Percentiles rank a stretch among this genome's conserved stretches.
phyloP scores from a whole-genome alignment of 64 coral and sea anemone genomes.

The Montipora foliosa region DNA sequence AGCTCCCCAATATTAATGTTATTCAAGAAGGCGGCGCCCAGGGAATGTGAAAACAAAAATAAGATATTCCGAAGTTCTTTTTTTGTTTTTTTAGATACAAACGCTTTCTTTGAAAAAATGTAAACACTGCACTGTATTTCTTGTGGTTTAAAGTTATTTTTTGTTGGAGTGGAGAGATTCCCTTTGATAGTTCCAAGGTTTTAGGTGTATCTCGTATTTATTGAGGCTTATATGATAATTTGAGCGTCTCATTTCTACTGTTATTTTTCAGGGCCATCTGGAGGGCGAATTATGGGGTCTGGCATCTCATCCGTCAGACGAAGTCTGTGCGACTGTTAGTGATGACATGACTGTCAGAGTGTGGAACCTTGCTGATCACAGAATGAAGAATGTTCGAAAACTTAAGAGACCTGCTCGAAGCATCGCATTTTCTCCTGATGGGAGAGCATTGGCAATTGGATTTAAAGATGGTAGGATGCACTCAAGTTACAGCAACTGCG shows the following conservation, averaged over 20 bases:
- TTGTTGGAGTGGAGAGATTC: too few species aligned
- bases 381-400: constrained; percentile 93
- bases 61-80: too few species aligned
- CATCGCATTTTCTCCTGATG: constrained; percentile 92
- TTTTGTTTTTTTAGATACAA: too few species aligned
- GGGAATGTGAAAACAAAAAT: too few species aligned
- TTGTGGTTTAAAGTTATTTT: too few species aligned
- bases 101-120: too few species aligned
- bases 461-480: constrained; percentile 88
- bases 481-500: neutral
- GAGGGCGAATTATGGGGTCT: constrained; percentile 98
- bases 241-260: neutral
- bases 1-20: too few species aligned
- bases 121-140: too few species aligned
- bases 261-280: constrained; percentile 77
- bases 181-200: too few species aligned
- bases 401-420: constrained; percentile 88
- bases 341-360: constrained; percentile 92
- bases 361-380: constrained; percentile 83
- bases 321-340: constrained; percentile 92
- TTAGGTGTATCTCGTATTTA: too few species aligned
- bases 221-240: too few species aligned
- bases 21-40: too few species aligned
- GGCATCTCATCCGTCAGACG: constrained; percentile 86
- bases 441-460: constrained; percentile 88